Conservation (phyloP, 2,888 invertebrate species). For the Acanthosepion lycidas region DNA sequence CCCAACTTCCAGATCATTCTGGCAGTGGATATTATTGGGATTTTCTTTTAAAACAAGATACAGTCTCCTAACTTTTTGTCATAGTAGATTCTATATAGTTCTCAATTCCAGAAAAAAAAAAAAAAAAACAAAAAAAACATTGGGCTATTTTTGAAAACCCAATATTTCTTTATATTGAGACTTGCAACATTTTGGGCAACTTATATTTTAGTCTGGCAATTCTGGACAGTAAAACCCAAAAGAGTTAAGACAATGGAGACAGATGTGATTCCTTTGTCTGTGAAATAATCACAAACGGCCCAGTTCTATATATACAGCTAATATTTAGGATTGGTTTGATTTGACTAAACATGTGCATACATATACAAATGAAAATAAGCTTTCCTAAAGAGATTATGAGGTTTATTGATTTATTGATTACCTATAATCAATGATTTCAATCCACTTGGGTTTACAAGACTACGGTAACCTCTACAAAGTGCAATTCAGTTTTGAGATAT, state of each 20-base stretch:
- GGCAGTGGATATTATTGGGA: no score
- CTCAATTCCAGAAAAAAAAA: no score
- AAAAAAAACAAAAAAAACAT: no score
- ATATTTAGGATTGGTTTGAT: not conserved
- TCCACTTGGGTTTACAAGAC: not conserved
- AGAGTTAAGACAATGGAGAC: not conserved
- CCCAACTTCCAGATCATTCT: no score
- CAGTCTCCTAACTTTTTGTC: no score
- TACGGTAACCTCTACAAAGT: not conserved
- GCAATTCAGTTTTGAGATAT: not conserved
- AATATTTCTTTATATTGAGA: no score
- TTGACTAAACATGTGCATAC: not conserved
- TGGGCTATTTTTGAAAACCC: no score
- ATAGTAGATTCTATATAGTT: no score
- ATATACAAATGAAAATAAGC: not conserved
- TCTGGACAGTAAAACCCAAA: no score
- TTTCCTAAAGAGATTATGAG: conserved; percentile 16
- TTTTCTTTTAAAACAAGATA: no score
- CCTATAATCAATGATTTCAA: not conserved
- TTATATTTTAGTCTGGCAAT: no score
- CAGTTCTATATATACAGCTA: not conserved
- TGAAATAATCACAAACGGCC: not conserved
- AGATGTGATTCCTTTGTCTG: not conserved
- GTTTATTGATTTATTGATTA: conserved; percentile 1
- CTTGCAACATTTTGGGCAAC: no score